Conservation (phyloP, 2,797 vertebrate genomes). For the Scolopax bukidnonensis region DNA sequence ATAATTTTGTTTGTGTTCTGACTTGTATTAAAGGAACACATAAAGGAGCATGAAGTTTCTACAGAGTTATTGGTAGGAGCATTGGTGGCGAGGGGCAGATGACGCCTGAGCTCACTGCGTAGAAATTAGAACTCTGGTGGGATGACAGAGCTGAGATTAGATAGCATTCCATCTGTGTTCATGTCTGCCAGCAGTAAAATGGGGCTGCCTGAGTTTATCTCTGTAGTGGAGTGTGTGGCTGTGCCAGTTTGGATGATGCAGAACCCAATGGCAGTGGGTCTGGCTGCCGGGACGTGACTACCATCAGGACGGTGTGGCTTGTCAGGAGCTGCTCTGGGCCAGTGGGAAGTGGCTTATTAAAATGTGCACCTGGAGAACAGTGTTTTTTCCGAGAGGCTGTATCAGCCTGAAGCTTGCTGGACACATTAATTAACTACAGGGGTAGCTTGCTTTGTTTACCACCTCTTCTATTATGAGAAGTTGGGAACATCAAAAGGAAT, state of each 20-base stretch:
- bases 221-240: neutral
- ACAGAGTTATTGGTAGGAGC: neutral
- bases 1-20: neutral
- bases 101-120: neutral
- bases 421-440: neutral
- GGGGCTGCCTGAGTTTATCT: accelerated
- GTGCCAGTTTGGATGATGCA: accelerated
- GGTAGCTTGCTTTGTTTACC: neutral
- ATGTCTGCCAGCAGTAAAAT: neutral
- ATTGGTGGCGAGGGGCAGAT: neutral
- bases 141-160: neutral
- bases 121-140: neutral
- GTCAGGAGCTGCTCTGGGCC: neutral
- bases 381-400: neutral
- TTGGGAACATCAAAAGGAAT: conserved; percentile 6
- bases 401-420: neutral
- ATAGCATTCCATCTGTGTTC: accelerated
- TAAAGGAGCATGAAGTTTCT: neutral
- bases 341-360: neutral
- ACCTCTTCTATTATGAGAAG: neutral
- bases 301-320: neutral
- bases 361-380: neutral
- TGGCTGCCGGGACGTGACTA: neutral
- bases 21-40: neutral
- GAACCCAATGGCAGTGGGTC: accelerated